A percentile compares a stretch with the other conserved stretches of the same genome.
Evolutionary conservation across 2,797 vertebrate genomes (phyloP).

Genomic region (Morelia viridis): DNA sequence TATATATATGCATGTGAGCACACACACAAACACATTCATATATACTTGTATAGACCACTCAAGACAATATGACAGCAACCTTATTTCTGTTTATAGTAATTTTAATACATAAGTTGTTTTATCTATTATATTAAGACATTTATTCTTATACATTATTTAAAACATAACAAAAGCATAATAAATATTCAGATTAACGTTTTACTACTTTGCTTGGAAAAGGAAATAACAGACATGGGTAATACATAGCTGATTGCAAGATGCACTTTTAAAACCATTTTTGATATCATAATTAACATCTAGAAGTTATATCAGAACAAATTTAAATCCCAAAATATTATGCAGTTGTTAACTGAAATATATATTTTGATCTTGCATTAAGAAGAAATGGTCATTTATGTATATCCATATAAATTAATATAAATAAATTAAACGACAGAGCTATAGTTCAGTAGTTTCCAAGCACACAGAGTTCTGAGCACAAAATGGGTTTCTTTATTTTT

Average conservation of each 20-base stretch:
- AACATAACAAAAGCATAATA: constrained; percentile 14
- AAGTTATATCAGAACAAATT: constrained; percentile 7
- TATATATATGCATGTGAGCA: not conserved
- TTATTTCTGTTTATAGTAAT: constrained; percentile 24
- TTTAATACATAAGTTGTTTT: not conserved
- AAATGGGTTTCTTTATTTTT: not conserved
- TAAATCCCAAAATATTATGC: not conserved
- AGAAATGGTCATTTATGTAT: not conserved
- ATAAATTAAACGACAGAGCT: not conserved
- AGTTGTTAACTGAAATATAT: not conserved
- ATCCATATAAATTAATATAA: not conserved
- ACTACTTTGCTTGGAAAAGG: constrained; percentile 1
- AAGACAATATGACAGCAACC: not conserved
- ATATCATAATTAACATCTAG: not conserved
- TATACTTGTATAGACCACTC: not conserved
- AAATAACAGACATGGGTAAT: not conserved
- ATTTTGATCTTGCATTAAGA: not conserved
- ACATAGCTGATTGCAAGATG: not conserved
- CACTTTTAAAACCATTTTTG: not conserved
- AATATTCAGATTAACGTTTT: not conserved
- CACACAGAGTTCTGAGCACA: not conserved
- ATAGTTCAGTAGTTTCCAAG: constrained; percentile 1
- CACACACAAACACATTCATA: not conserved
- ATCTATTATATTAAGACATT: constrained; percentile 20
- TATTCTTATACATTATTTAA: constrained; percentile 19